A percentile compares a stretch with the other conserved stretches of the same genome.
Conservation (phyloP, 2,113 vertebrate species). For the Athene cunicularia region DNA sequence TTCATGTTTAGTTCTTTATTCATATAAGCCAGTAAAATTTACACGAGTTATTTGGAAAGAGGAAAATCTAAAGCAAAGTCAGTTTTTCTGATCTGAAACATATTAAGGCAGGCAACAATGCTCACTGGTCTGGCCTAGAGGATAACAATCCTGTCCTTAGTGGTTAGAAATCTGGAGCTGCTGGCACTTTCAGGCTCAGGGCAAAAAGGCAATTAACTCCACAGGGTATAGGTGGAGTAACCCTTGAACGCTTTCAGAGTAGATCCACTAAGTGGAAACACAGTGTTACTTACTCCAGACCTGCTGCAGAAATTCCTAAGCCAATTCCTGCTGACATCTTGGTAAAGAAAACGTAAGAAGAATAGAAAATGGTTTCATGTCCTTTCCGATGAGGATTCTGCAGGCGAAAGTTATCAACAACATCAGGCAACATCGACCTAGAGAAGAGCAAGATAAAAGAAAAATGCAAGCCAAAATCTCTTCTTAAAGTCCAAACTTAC, state of each 20-base stretch:
- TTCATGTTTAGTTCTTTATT: background rate
- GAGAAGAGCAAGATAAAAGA: background rate
- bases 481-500: background rate
- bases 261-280: background rate
- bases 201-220: background rate
- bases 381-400: conserved; percentile 83
- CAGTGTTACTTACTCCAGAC: conserved; percentile 86
- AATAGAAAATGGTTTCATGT: conserved; percentile 96
- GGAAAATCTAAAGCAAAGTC: background rate
- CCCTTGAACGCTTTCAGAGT: background rate
- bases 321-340: conserved; percentile 90
- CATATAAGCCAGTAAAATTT: background rate
- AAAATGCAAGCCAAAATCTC: background rate
- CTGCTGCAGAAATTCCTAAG: conserved; percentile 91
- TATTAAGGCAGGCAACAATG: background rate
- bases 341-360: conserved; percentile 94
- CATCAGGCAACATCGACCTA: conserved; percentile 97
- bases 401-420: conserved; percentile 91
- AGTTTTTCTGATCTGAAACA: background rate
- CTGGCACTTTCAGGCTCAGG: background rate
- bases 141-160: background rate
- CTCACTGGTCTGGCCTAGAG: background rate
- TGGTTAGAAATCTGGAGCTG: conserved; percentile 18
- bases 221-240: background rate
- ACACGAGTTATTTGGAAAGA: background rate